Conservation (phyloP, 2,797 vertebrate genomes). For the Tangara arthus region DNA sequence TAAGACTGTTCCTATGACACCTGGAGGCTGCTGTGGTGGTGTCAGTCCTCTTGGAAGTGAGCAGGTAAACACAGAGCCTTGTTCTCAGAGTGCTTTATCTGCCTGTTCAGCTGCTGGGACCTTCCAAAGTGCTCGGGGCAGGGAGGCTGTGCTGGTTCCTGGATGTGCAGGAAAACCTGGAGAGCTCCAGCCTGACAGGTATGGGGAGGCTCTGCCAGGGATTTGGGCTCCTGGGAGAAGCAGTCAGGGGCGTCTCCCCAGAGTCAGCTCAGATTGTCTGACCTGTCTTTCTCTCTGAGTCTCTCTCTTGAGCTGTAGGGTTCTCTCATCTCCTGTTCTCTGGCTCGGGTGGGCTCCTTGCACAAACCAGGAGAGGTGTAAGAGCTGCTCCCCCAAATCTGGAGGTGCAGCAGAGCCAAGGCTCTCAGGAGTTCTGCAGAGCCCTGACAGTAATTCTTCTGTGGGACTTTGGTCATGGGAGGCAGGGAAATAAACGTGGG, state of each 20-base stretch:
- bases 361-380: neutral
- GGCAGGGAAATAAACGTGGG: neutral
- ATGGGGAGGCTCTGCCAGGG: neutral
- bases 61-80: slow-evolving; percentile 17
- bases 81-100: neutral
- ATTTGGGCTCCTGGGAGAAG: neutral
- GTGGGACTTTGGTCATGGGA: neutral
- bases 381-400: neutral
- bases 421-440: neutral
- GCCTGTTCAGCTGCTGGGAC: neutral
- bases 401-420: neutral
- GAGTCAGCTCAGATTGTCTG: neutral
- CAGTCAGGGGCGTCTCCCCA: neutral
- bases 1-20: slow-evolving; percentile 24
- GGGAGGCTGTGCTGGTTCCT: neutral
- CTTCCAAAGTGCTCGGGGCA: neutral
- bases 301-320: neutral
- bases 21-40: slow-evolving; percentile 15
- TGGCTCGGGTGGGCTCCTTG: neutral
- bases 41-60: neutral
- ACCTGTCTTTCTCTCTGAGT: neutral
- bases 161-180: neutral
- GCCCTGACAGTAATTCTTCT: neutral
- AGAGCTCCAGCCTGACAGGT: neutral
- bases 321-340: neutral